These are phyloP conservation scores for Dysdera silvatica DNA, from an alignment of 1,140 invertebrate genomes.

Conservation along the genomic window DNA sequence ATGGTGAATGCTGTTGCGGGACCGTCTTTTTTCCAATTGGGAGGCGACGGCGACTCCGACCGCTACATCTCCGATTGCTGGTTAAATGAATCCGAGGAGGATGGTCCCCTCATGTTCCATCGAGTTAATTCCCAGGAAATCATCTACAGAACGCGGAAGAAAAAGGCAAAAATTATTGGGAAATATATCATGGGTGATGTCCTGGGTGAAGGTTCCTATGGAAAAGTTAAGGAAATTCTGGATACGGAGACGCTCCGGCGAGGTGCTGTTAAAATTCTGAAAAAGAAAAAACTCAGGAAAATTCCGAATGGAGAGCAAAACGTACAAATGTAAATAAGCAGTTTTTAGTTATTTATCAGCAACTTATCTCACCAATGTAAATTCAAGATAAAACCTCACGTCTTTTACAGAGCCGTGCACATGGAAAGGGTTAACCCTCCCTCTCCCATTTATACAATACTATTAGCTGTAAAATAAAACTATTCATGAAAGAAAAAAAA, in stretches of 20 bases:
- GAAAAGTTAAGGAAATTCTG: conserved; percentile 94
- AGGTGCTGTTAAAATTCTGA: conserved; percentile 87
- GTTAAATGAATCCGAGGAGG: conserved; percentile 50
- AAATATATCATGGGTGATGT: conserved; percentile 97
- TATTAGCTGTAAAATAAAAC: too few species aligned
- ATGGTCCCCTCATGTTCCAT: conserved; percentile 68
- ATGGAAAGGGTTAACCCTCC: too few species aligned
- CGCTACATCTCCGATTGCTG: too few species aligned
- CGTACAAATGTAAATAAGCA: conserved; percentile 68
- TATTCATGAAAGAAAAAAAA: too few species aligned
- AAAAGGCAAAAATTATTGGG: conserved; percentile 85
- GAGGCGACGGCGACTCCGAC: conserved; percentile 18
- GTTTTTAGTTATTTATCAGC: too few species aligned
- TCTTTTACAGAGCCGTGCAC: too few species aligned
- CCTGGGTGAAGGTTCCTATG: conserved; percentile 87
- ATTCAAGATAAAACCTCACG: too few species aligned
- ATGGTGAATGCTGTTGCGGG: conserved; percentile 24
- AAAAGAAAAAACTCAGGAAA: conserved; percentile 81
- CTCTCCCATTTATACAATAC: too few species aligned
- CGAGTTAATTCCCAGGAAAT: conserved; percentile 89
- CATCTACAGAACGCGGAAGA: conserved; percentile 82
- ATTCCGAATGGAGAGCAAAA: conserved; percentile 97
- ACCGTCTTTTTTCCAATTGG: conserved; percentile 27
- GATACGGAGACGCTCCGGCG: conserved; percentile 84
- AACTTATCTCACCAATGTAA: too few species aligned